Percentiles rank a stretch among this genome's conserved stretches.
These are phyloP conservation scores for Ennomos quercinarius DNA, from an alignment of 2,888 invertebrate genomes.

Conservation along the genomic window DNA sequence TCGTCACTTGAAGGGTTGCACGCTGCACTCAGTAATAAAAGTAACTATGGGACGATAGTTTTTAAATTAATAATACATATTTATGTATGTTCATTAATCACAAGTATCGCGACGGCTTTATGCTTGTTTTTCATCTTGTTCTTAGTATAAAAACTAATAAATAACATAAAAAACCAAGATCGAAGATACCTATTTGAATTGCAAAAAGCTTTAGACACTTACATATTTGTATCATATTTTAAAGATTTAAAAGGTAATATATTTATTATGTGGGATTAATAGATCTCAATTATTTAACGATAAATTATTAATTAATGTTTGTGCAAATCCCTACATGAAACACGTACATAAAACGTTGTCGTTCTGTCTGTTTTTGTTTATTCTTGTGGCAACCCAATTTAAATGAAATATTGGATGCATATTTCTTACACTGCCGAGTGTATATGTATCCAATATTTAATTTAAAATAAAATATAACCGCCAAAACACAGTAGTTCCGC, in stretches of 20 bases:
- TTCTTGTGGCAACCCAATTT: no score
- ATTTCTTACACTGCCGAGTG: no score
- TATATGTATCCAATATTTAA: no score
- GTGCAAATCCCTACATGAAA: no score
- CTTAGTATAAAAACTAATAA: slow-evolving; percentile 3
- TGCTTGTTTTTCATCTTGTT: slow-evolving; percentile 6
- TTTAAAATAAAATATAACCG: no score
- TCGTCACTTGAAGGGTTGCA: slow-evolving; percentile 59
- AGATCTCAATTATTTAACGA: no score
- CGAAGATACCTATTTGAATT: neutral
- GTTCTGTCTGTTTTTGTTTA: no score
- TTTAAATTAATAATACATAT: slow-evolving; percentile 27
- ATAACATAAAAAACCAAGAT: slow-evolving; percentile 2
- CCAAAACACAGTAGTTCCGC: no score
- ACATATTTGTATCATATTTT: neutral
- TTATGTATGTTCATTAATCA: slow-evolving; percentile 50
- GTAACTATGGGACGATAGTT: slow-evolving; percentile 19
- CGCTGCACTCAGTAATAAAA: slow-evolving; percentile 41
- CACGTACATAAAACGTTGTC: no score
- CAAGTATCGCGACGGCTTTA: slow-evolving; percentile 31
- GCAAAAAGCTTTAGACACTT: neutral
- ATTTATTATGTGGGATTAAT: neutral
- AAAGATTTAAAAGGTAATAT: neutral
- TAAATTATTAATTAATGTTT: no score
- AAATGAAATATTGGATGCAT: no score